A percentile compares a stretch with the other conserved stretches of the same genome.
Conservation (phyloP, 1,140 invertebrate genomes). For the Camponotus floridanus region DNA sequence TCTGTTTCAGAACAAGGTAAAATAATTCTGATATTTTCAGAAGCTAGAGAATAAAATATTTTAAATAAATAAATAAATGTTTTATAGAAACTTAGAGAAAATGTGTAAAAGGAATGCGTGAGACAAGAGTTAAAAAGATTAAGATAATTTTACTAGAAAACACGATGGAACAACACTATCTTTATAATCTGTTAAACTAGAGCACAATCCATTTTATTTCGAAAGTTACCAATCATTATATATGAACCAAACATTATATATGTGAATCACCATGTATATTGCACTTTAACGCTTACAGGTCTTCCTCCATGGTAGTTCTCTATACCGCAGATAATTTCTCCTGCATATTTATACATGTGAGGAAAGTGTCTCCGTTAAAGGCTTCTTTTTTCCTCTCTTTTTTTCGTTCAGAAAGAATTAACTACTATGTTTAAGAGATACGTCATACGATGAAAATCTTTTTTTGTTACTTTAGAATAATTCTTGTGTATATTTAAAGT, state of each 20-base stretch:
- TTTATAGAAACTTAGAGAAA: no score
- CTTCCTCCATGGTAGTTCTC: constrained; percentile 46
- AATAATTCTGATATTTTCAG: no score
- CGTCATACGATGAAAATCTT: neutral
- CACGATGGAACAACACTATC: no score
- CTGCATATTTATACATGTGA: constrained; percentile 72
- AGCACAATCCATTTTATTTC: neutral
- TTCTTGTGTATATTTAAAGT: constrained; percentile 25
- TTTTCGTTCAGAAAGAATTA: constrained; percentile 39
- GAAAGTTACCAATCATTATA: neutral
- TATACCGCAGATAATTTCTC: constrained; percentile 69
- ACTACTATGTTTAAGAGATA: constrained; percentile 63
- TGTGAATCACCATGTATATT: constrained; percentile 34
- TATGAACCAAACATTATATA: neutral
- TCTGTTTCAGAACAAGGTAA: no score
- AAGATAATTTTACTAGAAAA: neutral
- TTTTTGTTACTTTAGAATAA: neutral
- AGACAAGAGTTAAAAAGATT: neutral
- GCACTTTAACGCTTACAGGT: constrained; percentile 59
- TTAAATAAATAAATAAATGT: no score
- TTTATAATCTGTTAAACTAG: neutral
- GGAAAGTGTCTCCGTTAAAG: constrained; percentile 69
- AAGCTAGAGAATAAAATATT: no score
- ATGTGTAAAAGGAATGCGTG: no score
- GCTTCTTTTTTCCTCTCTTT: constrained; percentile 16